Evolutionary conservation across 1,140 invertebrate species (phyloP).

Genomic region (Bombus huntii): DNA sequence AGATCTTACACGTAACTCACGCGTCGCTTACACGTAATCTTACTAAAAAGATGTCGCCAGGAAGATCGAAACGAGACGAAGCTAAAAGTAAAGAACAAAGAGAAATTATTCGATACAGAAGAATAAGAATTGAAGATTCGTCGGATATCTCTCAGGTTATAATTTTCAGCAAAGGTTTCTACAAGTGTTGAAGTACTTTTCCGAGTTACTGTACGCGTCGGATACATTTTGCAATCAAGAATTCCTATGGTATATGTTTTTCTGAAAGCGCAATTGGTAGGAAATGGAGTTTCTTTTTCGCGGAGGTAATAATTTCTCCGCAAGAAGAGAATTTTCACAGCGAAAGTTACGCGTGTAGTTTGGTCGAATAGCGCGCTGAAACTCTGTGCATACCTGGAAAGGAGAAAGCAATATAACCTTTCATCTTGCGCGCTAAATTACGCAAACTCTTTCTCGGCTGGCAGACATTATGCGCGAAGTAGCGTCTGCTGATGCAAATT

Average conservation of each 20-base stretch:
- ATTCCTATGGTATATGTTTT: not conserved
- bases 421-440: constrained; percentile 41
- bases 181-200: not conserved
- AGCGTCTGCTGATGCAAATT: constrained; percentile 49
- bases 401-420: constrained; percentile 41
- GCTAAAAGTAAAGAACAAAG: too few relatives aligned
- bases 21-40: too few relatives aligned
- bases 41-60: not conserved
- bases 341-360: constrained; percentile 12
- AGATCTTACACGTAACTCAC: too few relatives aligned
- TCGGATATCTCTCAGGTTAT: not conserved
- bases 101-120: too few relatives aligned
- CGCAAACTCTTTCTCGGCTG: constrained; percentile 32
- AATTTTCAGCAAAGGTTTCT: not conserved
- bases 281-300: not conserved
- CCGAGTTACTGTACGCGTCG: too few relatives aligned
- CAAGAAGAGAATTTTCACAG: not conserved
- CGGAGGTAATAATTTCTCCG: constrained; percentile 31
- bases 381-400: not conserved
- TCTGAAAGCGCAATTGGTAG: not conserved
- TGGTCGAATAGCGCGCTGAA: not conserved
- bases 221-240: not conserved
- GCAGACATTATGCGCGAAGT: constrained; percentile 28
- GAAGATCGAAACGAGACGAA: not conserved
- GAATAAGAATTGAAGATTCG: too few relatives aligned